Base-by-base conservation (phyloP, 2,888 invertebrate genomes). In the Oeneis ivallda region DNA sequence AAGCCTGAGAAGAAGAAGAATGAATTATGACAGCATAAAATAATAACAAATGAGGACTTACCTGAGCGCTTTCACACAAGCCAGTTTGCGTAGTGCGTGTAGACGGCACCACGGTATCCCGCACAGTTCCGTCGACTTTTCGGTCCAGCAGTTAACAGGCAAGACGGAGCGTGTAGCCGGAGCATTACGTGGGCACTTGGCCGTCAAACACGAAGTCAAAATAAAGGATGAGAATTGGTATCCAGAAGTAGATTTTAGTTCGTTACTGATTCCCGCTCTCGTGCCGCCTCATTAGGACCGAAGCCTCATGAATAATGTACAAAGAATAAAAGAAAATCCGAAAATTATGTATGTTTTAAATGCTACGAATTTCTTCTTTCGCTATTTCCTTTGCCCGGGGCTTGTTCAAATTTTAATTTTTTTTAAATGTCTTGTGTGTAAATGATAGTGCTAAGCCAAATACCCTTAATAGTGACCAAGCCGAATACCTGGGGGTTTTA, bases 251-350 rank as follows among this genome's bases (percentile, higher is more conserved):
- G 71, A 79, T 72, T 74, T 75, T 68, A 77, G 84, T 88, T 89
- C 86, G 87, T 90, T 89, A 91, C 82, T 79, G 82, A 82, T 81
- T 80, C 79, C 82, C 79, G 76, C 78, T 84, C 82, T 82, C 82
- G 81, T 81, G 81, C 83, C 81, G 77, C 80, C 85, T 90, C 87
- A 88, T 89, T 89, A 89, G 80, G 78, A 79, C 84, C 26, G 26
- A 26, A 26, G 83, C 85, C 83, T 86, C 89, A 89, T 89, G 88
- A 90, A 91, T 89, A 88, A 90, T 89, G 85, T 84, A 89, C 83
- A 75, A 77, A 78, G 86, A 83, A 84, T 88, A 89, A 87, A 75
- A 83, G 84, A 83, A 79, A 80, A 80, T 80, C 76, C 76, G 78
- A 54, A 39, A 54, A 17, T 39, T 54, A 54, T 54, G 54, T 54